These are phyloP conservation scores for Catajapyx aquilonaris DNA, from an alignment of 1,140 invertebrate species.

Conservation along the genomic window DNA sequence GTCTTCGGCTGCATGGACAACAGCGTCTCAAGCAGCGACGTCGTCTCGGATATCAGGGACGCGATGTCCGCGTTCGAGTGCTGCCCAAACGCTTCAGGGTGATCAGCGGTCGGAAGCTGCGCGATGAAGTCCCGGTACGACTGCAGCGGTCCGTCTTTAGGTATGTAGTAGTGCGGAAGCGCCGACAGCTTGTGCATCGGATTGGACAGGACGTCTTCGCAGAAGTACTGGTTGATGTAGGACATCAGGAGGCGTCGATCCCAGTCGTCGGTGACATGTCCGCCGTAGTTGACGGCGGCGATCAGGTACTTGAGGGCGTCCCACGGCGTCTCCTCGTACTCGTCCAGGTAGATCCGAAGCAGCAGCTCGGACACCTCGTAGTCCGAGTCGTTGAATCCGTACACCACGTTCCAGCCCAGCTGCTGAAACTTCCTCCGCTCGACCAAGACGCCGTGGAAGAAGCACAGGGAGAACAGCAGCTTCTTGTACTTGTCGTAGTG, in stretches of 20 bases:
- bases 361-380: slow-evolving; percentile 72
- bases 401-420: slow-evolving; percentile 73
- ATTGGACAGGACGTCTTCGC: slow-evolving; percentile 28
- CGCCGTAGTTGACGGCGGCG: slow-evolving; percentile 82
- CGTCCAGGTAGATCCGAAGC: slow-evolving; percentile 55
- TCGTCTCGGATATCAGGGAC: slow-evolving; percentile 52
- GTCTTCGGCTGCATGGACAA: slow-evolving; percentile 53
- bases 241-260: slow-evolving; percentile 58
- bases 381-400: slow-evolving; percentile 75
- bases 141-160: slow-evolving; percentile 53
- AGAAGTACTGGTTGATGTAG: slow-evolving; percentile 63
- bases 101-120: slow-evolving; percentile 47
- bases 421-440: slow-evolving; percentile 76
- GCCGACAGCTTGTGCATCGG: slow-evolving; percentile 29
- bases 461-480: slow-evolving; percentile 64
- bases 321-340: slow-evolving; percentile 70
- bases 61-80: slow-evolving; percentile 82
- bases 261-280: slow-evolving; percentile 88
- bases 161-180: slow-evolving; percentile 52
- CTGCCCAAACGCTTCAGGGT: slow-evolving; percentile 67
- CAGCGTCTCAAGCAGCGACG: slow-evolving; percentile 54
- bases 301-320: slow-evolving; percentile 76
- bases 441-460: slow-evolving; percentile 72
- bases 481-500: slow-evolving; percentile 62
- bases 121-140: slow-evolving; percentile 57